Evolutionary conservation across 2,113 vertebrate species (phyloP).

Genomic region (Gnathochromis pfefferi): DNA sequence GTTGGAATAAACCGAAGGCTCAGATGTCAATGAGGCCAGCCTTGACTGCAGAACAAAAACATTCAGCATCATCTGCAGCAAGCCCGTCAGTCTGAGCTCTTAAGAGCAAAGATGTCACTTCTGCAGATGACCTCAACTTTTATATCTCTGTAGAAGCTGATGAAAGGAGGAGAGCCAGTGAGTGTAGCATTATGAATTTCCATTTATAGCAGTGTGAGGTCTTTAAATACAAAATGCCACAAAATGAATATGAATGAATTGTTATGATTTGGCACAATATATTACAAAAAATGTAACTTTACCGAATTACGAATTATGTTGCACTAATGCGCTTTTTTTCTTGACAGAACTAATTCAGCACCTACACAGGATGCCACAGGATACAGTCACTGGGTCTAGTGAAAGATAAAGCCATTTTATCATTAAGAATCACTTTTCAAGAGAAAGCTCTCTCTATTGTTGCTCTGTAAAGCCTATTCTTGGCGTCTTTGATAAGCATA

Average conservation of each 20-base stretch:
- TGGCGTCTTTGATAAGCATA: slow-evolving; percentile 7
- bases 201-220: background rate
- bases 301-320: background rate
- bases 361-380: background rate
- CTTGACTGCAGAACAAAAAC: background rate
- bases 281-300: background rate
- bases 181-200: background rate
- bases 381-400: background rate
- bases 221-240: background rate
- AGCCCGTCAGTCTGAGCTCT: background rate
- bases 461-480: slow-evolving; percentile 5
- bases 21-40: background rate
- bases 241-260: background rate
- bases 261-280: background rate
- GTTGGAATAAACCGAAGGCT: background rate
- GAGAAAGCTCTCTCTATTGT: background rate
- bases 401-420: background rate
- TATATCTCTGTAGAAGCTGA: background rate
- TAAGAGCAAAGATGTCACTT: background rate
- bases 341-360: background rate
- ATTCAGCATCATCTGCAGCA: background rate
- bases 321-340: background rate
- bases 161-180: background rate
- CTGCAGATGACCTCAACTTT: background rate
- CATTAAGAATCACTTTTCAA: background rate